Evolutionary conservation across 2,888 invertebrate species (phyloP).

Genomic region (Metallyticus violacea): DNA sequence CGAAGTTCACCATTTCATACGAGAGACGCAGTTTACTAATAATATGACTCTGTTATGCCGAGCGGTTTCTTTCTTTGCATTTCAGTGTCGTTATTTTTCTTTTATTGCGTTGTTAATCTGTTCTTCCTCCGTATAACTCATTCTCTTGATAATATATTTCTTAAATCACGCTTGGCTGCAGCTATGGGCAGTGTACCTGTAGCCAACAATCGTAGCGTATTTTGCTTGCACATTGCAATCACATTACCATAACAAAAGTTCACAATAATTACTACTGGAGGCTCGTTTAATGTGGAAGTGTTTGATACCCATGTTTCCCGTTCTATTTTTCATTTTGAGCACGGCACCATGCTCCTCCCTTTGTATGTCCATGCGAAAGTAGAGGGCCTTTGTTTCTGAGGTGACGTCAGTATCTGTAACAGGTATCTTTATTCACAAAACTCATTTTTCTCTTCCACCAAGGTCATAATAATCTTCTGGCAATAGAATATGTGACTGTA

Average conservation of each 20-base stretch:
- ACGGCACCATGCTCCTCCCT: neutral
- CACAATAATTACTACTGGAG: neutral
- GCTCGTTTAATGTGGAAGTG: neutral
- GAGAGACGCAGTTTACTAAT: neutral
- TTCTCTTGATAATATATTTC: neutral
- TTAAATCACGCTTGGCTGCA: neutral
- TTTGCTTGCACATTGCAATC: neutral
- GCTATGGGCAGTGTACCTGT: neutral
- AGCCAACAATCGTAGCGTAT: neutral
- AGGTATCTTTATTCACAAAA: neutral
- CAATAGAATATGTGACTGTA: too few relatives aligned
- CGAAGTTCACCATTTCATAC: too few relatives aligned
- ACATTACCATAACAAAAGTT: constrained; percentile 14
- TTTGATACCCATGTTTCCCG: neutral
- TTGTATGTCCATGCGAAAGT: neutral
- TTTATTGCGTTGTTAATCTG: constrained; percentile 11
- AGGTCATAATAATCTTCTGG: neutral
- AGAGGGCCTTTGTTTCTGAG: neutral
- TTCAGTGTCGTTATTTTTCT: neutral
- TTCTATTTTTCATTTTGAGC: neutral
- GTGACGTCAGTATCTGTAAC: neutral
- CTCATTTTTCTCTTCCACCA: neutral
- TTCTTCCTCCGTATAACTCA: neutral
- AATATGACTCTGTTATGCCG: neutral
- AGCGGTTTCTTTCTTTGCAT: neutral